phyloP scores from a whole-genome alignment of 2,888 invertebrate genomes.

The Creontiades dilutus region DNA sequence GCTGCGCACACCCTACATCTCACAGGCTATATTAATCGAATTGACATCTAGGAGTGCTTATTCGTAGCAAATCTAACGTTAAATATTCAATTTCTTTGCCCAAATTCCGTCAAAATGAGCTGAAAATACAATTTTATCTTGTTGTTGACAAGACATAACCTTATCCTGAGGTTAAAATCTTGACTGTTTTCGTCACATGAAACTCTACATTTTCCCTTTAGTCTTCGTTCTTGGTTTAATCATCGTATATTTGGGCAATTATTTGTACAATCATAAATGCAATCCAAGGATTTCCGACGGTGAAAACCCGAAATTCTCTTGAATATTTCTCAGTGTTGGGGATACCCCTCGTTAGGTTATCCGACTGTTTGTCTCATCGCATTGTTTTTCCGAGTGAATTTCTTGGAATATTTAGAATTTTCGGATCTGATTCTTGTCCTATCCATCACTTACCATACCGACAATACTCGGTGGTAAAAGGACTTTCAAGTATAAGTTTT shows the following conservation, averaged over 20 bases:
- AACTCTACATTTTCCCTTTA: not conserved
- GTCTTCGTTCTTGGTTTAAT: not conserved
- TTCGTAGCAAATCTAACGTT: not conserved
- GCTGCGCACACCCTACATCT: not conserved
- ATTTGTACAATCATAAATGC: not conserved
- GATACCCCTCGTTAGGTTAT: not conserved
- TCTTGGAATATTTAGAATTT: too few species aligned
- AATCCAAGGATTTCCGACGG: not conserved
- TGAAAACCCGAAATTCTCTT: not conserved
- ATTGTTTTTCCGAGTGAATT: too few species aligned
- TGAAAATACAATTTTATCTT: not conserved
- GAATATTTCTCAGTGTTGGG: not conserved
- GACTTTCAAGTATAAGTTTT: too few species aligned
- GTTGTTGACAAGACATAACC: conserved; percentile 42
- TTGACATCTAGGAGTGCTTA: not conserved
- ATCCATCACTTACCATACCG: too few species aligned
- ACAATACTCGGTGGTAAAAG: too few species aligned
- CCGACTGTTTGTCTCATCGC: not conserved
- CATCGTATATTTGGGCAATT: not conserved
- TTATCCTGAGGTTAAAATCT: conserved; percentile 22
- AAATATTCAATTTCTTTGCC: not conserved
- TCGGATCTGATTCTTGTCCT: too few species aligned
- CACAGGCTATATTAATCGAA: not conserved
- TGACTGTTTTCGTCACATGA: not conserved
- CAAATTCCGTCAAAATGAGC: not conserved